Conservation (phyloP, 1,140 invertebrate genomes). For the Arctopsyche grandis region DNA sequence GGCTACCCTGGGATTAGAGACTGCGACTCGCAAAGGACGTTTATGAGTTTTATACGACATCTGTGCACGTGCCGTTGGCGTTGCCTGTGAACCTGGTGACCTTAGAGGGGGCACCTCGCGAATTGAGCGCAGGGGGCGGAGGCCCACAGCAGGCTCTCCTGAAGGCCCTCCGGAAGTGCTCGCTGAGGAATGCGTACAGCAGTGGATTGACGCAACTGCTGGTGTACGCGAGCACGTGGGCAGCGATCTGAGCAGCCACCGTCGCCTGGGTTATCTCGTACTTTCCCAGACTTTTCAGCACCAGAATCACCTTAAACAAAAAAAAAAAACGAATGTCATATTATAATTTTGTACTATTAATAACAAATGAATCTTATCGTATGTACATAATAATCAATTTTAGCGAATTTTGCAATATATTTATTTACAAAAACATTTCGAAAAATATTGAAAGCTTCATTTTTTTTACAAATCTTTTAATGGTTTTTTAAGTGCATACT, state of each 20-base stretch:
- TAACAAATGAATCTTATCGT: too few relatives aligned
- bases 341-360: too few relatives aligned
- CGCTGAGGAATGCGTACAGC: constrained; percentile 91
- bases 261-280: constrained; percentile 74
- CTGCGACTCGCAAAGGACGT: too few relatives aligned
- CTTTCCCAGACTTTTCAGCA: constrained; percentile 78
- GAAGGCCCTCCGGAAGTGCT: constrained; percentile 87
- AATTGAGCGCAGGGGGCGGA: not conserved
- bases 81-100: constrained; percentile 22
- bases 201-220: constrained; percentile 96
- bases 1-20: too few relatives aligned
- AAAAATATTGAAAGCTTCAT: too few relatives aligned
- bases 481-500: too few relatives aligned
- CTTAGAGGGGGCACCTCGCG: constrained; percentile 19
- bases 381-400: too few relatives aligned
- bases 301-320: constrained; percentile 76
- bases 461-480: too few relatives aligned
- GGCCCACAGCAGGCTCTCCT: constrained; percentile 65
- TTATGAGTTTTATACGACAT: constrained; percentile 27
- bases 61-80: constrained; percentile 34
- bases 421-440: too few relatives aligned
- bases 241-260: constrained; percentile 81
- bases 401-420: too few relatives aligned
- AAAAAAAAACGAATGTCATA: constrained; percentile 42
- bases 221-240: constrained; percentile 93